Percentiles rank a stretch among this genome's conserved stretches.
These are phyloP conservation scores for Elysia crispata DNA, from an alignment of 2,888 invertebrate genomes.

Conservation along the genomic window DNA sequence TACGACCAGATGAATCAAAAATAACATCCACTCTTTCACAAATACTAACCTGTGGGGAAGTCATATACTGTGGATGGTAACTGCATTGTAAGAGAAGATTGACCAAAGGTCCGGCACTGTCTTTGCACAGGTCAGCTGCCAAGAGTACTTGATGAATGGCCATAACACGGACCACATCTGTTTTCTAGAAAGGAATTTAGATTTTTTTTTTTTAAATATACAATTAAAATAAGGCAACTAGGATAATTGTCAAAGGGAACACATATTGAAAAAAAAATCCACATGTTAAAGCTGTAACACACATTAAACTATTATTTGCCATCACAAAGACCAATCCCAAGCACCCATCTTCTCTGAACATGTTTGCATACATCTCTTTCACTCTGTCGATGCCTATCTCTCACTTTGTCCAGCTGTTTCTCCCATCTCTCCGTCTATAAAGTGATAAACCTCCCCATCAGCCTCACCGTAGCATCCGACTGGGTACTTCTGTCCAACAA, in stretches of 20 bases:
- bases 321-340: no score
- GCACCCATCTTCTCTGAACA: no score
- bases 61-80: slow-evolving; percentile 33
- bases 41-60: slow-evolving; percentile 36
- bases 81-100: slow-evolving; percentile 58
- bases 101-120: slow-evolving; percentile 54
- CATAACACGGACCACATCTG: slow-evolving; percentile 64
- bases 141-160: slow-evolving; percentile 58
- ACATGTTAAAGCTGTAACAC: no score
- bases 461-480: slow-evolving; percentile 54
- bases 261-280: no score
- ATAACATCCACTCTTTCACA: no score
- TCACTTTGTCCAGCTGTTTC: background rate
- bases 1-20: no score
- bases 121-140: slow-evolving; percentile 57
- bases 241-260: no score
- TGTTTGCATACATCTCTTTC: no score
- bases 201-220: no score
- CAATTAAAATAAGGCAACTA: no score
- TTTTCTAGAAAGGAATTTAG: slow-evolving; percentile 52
- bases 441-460: background rate
- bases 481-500: slow-evolving; percentile 61
- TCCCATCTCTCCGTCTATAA: background rate
- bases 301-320: no score
- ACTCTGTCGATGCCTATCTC: no score